Evolutionary conservation across 2,797 vertebrate genomes (phyloP).

Genomic region (Megaceryle alcyon): DNA sequence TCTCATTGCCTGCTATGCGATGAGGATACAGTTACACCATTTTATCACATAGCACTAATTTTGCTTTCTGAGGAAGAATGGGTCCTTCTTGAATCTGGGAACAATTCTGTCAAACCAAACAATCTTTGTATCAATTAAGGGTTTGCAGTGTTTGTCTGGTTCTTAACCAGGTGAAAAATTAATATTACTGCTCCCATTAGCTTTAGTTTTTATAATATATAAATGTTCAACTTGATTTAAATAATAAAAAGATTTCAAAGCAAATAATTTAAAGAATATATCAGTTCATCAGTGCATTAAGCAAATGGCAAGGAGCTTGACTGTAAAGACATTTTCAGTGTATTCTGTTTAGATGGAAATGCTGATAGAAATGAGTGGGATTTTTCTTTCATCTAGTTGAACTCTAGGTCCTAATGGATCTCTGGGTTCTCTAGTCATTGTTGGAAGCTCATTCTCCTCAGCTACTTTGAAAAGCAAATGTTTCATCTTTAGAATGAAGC

Average conservation of each 20-base stretch:
- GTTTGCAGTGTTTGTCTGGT: not conserved
- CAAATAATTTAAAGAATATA: not conserved
- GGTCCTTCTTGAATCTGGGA: not conserved
- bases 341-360: not conserved
- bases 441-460: not conserved
- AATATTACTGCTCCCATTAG: not conserved
- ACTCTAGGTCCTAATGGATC: not conserved
- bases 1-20: not conserved
- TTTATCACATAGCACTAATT: not conserved
- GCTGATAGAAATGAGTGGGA: not conserved
- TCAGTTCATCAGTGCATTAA: not conserved
- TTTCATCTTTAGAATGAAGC: not conserved
- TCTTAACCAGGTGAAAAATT: not conserved
- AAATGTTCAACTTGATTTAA: not conserved
- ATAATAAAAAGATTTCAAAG: not conserved
- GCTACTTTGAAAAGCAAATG: not conserved
- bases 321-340: not conserved
- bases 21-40: not conserved
- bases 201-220: not conserved
- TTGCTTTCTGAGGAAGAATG: not conserved
- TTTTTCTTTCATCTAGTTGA: constrained; percentile 1
- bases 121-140: not conserved
- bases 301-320: not conserved
- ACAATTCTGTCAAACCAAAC: not conserved
- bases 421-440: not conserved